These are phyloP conservation scores for Strigamia maritima DNA, from an alignment of 2,888 invertebrate genomes.

Conservation along the genomic window DNA sequence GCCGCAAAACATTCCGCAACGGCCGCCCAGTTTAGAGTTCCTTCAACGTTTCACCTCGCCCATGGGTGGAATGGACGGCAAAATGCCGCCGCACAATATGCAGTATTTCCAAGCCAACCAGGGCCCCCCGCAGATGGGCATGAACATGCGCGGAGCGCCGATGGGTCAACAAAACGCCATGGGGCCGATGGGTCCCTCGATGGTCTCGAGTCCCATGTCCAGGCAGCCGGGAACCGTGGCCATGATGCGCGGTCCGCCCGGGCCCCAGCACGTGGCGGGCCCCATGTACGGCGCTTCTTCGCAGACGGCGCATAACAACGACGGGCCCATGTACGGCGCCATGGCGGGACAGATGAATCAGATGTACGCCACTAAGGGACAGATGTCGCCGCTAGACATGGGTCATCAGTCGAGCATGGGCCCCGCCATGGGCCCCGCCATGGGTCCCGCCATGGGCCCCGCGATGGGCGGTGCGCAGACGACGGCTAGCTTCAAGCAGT, in stretches of 20 bases:
- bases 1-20: constrained; percentile 62
- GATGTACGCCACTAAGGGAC: constrained; percentile 54
- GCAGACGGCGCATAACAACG: constrained; percentile 40
- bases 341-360: constrained; percentile 57
- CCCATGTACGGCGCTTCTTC: constrained; percentile 40
- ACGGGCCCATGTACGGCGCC: constrained; percentile 47
- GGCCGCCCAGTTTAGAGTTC: constrained; percentile 85
- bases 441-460: constrained; percentile 45
- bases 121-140: constrained; percentile 24
- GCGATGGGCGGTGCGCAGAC: constrained; percentile 44
- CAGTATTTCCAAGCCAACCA: constrained; percentile 65
- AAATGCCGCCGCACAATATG: constrained; percentile 67
- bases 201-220: constrained; percentile 34
- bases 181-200: constrained; percentile 45
- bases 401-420: too few species aligned
- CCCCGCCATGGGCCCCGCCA: constrained; percentile 44
- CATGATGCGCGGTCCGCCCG: constrained; percentile 38
- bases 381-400: constrained; percentile 43
- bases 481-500: constrained; percentile 65
- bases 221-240: constrained; percentile 38
- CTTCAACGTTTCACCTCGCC: constrained; percentile 84
- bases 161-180: constrained; percentile 44
- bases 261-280: constrained; percentile 37
- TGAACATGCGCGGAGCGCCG: constrained; percentile 43
- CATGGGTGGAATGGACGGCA: constrained; percentile 66